Base-by-base conservation (phyloP, 2,888 invertebrate genomes). In the Napeogenes inachia region DNA sequence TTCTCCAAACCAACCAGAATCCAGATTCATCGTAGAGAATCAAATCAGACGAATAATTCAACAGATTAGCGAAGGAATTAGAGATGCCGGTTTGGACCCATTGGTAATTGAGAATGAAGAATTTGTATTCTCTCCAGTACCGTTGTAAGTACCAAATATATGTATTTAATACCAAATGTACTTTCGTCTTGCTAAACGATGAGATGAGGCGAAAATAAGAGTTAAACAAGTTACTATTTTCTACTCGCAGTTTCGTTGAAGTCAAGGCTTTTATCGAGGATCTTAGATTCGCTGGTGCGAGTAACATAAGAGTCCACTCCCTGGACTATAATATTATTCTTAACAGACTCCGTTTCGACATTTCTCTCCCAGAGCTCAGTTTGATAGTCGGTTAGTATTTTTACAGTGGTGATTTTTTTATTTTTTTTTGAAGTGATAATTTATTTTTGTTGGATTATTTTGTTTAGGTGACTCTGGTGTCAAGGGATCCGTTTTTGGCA, bases 71-170 rank as follows among this genome's bases (percentile, higher is more conserved):
- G 64, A 75, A 6, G 0, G 21, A 2, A 78, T 87, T 45, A 67
- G 38, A 4, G 78, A 81, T 1, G 65, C 57, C 0, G 85, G 82
- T 2, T 54, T 80, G 0, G 87, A 87, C 59, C 87, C 87, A 0
- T 32, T 74, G 0, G 3, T 65, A 10, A 35, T 78, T 0, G 57
- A 72, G 0, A 50, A 30, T 30, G 50, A 10, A 50, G 50, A 30
- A 10, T 50, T 30, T 30, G 50, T 30, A 30, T 21, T n/a, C 12
- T 2, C 21, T 12, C 50, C 50, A 47, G 46, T 0, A 33, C 13
- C 13, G 32, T 33, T 45, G 50, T 50, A 57, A 33, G 35, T 35
- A 4, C 47, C 3, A 10, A 30, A 38, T 42, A 13, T 8, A n/a
- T 50, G 21, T 30, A 13, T n/a, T 47, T 47, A 3, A 47, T 47